A percentile compares a stretch with the other conserved stretches of the same genome.
Conservation (phyloP, 2,888 invertebrate genomes). For the Erynnis tages region DNA sequence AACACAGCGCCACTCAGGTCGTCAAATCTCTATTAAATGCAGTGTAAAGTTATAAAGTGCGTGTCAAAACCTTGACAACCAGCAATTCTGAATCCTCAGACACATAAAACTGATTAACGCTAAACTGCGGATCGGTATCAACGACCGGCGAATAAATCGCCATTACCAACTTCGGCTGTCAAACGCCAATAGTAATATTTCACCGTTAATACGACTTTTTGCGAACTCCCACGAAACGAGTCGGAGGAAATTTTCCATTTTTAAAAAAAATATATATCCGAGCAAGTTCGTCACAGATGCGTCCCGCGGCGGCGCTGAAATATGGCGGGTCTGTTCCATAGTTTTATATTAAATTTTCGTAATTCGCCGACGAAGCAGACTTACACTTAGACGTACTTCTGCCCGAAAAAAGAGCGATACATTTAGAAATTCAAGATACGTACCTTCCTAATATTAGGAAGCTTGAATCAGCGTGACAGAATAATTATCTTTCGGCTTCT, state of each 20-base stretch:
- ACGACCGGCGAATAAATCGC: background rate
- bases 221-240: constrained; percentile 19
- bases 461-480: no score
- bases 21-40: no score
- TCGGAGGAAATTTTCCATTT: constrained; percentile 13
- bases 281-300: constrained; percentile 26
- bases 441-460: no score
- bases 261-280: constrained; percentile 22
- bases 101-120: constrained; percentile 2
- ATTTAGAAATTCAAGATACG: no score
- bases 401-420: no score
- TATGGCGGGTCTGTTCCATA: constrained; percentile 32
- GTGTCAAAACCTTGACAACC: no score
- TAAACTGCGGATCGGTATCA: constrained; percentile 5
- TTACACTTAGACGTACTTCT: no score
- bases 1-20: no score
- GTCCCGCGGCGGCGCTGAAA: constrained; percentile 20
- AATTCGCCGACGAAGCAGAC: constrained; percentile 29
- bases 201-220: constrained; percentile 23
- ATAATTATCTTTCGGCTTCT: no score
- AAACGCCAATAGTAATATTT: constrained; percentile 25
- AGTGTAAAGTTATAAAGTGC: no score
- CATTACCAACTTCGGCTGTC: constrained; percentile 13
- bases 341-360: constrained; percentile 43
- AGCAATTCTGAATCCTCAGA: no score